Evolutionary conservation across 2,113 vertebrate species (phyloP).

Genomic region (Turdus rufiventris): DNA sequence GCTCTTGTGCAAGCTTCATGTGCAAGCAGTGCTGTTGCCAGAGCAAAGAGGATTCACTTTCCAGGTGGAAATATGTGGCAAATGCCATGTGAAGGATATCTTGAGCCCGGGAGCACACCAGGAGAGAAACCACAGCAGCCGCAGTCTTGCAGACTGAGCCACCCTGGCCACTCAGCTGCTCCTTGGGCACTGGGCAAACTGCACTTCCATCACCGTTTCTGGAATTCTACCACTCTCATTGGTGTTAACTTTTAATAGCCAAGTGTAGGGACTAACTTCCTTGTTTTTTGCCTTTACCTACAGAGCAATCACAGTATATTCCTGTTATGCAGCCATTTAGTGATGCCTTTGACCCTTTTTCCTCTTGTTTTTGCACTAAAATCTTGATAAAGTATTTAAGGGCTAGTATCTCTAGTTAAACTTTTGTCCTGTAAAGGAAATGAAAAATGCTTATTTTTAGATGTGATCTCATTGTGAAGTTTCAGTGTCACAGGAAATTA

Average conservation of each 20-base stretch:
- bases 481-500: conserved; percentile 36
- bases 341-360: not conserved
- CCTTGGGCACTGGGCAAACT: not conserved
- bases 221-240: not conserved
- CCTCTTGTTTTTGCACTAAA: conserved; percentile 23
- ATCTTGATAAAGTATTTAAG: not conserved
- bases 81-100: not conserved
- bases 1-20: not conserved
- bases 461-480: conserved; percentile 32
- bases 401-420: conserved; percentile 6
- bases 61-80: not conserved
- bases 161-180: fast-evolving
- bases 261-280: not conserved
- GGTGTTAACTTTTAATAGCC: not conserved
- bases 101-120: not conserved
- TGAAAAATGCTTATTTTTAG: conserved; percentile 39
- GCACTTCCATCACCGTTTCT: not conserved
- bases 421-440: conserved; percentile 23
- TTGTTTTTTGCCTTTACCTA: not conserved
- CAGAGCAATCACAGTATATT: not conserved
- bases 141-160: not conserved
- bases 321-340: not conserved
- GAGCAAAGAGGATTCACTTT: not conserved
- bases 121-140: not conserved
- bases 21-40: not conserved